A percentile compares a stretch with the other conserved stretches of the same genome.
Evolutionary conservation across 2,797 vertebrate species (phyloP).

Genomic region (Fratercula arctica): DNA sequence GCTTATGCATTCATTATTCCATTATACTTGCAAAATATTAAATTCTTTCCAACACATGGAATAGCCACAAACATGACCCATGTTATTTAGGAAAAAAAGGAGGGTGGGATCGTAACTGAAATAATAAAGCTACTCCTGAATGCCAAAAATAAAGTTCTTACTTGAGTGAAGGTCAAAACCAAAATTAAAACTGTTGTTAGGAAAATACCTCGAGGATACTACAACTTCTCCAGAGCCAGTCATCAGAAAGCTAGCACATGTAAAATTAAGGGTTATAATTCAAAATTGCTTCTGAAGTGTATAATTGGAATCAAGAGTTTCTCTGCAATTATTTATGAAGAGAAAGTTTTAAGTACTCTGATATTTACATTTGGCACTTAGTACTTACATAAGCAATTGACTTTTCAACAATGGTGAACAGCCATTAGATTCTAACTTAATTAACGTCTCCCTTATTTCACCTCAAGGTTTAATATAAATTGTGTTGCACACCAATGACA

Average conservation of each 20-base stretch:
- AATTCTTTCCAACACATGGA: not conserved
- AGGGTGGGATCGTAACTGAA: not conserved
- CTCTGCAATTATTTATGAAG: slow-evolving; percentile 47
- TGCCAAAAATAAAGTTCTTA: not conserved
- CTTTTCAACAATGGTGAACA: slow-evolving; percentile 55
- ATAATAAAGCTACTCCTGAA: not conserved
- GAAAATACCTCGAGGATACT: slow-evolving; percentile 36
- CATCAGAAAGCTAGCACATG: not conserved
- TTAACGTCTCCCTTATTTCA: slow-evolving; percentile 47
- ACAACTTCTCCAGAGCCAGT: not conserved
- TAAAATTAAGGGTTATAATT: slow-evolving; percentile 36
- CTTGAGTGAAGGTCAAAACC: not conserved
- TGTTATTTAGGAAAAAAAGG: not conserved
- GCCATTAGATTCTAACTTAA: slow-evolving; percentile 60
- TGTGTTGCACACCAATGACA: not conserved
- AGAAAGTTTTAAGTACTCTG: slow-evolving; percentile 59
- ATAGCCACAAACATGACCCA: not conserved
- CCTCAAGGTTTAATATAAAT: slow-evolving; percentile 55
- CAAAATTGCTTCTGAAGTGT: slow-evolving; percentile 54
- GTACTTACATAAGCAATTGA: slow-evolving; percentile 60
- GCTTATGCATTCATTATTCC: not conserved
- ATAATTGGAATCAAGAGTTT: slow-evolving; percentile 54
- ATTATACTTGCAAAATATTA: not conserved
- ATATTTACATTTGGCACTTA: slow-evolving; percentile 60
- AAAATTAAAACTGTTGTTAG: not conserved